These are phyloP conservation scores for Cyphomyrus plagiostoma DNA, from an alignment of 2,113 vertebrate genomes.

Conservation along the genomic window DNA sequence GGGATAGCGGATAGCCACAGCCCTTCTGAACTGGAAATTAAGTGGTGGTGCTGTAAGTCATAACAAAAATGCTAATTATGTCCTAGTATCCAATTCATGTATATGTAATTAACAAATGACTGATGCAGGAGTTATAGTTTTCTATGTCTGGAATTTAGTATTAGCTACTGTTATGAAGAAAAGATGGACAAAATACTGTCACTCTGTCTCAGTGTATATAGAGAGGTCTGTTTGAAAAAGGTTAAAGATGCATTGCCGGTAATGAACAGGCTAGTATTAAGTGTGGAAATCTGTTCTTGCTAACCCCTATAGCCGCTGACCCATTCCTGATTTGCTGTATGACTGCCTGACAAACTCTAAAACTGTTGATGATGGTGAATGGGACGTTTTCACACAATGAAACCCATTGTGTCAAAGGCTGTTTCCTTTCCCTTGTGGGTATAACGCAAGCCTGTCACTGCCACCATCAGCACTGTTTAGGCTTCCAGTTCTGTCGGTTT, in stretches of 20 bases:
- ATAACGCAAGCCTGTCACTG: neutral
- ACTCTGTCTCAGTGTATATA: neutral
- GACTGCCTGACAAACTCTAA: neutral
- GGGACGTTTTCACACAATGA: neutral
- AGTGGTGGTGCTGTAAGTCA: neutral
- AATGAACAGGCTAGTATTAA: neutral
- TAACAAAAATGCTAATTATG: neutral
- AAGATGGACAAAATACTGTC: neutral
- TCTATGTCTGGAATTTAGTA: neutral
- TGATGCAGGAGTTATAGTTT: neutral
- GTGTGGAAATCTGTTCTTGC: neutral
- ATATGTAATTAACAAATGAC: neutral
- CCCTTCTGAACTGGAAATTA: neutral
- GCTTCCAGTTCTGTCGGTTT: neutral
- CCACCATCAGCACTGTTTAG: neutral
- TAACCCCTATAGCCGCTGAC: neutral
- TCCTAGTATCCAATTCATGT: neutral
- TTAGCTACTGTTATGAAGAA: neutral
- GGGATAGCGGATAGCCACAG: neutral
- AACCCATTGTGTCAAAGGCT: neutral
- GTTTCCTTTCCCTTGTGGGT: neutral
- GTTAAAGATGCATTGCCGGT: neutral
- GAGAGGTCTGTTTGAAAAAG: neutral
- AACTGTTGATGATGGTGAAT: neutral
- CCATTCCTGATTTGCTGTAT: neutral